Evolutionary conservation across 2,113 vertebrate genomes (phyloP).

Genomic region (Myotis lucifugus): DNA sequence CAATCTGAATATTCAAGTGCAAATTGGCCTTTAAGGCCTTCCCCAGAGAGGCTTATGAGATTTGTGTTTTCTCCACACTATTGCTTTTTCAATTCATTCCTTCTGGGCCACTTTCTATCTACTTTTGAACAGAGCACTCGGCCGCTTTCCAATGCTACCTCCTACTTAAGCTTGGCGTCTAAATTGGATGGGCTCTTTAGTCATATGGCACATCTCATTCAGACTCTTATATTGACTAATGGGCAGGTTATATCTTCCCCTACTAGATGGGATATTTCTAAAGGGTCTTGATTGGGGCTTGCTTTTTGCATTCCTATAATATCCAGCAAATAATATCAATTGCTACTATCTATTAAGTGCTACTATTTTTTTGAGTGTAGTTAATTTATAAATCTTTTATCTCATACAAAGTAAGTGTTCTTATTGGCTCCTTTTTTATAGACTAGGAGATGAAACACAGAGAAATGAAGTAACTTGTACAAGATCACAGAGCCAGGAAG

Average conservation of each 20-base stretch:
- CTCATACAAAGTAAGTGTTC: background rate
- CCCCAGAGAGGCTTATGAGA: background rate
- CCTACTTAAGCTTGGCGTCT: background rate
- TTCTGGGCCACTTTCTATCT: background rate
- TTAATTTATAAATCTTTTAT: background rate
- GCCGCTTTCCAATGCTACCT: background rate
- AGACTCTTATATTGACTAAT: background rate
- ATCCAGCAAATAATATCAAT: constrained; percentile 13
- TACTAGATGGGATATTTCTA: background rate
- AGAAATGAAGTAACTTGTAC: background rate
- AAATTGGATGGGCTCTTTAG: background rate
- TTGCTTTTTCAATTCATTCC: background rate
- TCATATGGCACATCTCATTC: background rate
- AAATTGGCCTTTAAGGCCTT: background rate
- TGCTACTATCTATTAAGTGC: background rate
- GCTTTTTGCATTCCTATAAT: background rate
- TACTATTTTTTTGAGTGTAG: background rate
- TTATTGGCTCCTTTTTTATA: constrained; percentile 7
- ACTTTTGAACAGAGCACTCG: background rate
- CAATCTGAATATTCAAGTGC: background rate
- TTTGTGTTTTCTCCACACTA: background rate
- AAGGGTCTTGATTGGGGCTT: background rate
- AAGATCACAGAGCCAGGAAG: constrained; percentile 18
- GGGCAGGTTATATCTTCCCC: background rate
- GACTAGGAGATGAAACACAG: background rate